Base-by-base conservation (phyloP, 2,888 invertebrate genomes). In the Stenichneumon culpator region DNA sequence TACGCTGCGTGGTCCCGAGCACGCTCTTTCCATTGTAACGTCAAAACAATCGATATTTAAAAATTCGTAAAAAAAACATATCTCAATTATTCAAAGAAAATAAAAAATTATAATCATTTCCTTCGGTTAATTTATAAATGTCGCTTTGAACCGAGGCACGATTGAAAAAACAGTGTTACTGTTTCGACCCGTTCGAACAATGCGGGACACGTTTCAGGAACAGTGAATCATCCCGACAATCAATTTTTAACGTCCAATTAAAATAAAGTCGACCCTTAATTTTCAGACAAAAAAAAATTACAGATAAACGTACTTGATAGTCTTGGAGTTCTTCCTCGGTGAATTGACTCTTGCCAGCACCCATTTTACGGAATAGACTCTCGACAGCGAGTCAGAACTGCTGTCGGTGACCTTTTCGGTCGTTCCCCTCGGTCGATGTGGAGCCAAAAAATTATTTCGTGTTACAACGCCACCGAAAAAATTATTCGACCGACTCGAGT, bases 241-340 rank as follows among this genome's bases (percentile, higher is more conserved):
- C 39, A 25, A 4, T 73, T 19, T 60, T 73, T 14, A 4, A 11
- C 0, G 25, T 6, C 19, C 57, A 57, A 60, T 60, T 19, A n/a
- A 50, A 28, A 60, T 6, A 32, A 6, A 32, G 0, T 7, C 1
- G 32, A 28, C 11, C 16, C 6, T 5, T 25, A 14, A 60, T 7
- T 60, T 25, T 6, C 16, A 32, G 14, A 25, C 0, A 28, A 14
- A 85, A 60, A n/a, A 52, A 70, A 72, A 32, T 2, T 50, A 0
- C 50, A 44, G 11, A 67, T 11, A 63, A 60, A 82, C 82, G 92
- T 95, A 97, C 98, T 96, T 98, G 97, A 94, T 98, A 98, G 94
- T 98, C 98, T 94, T 98, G 97, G 19, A 98, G 95, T 94, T 98
- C 98, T 93, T 98, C 97, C 90, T 97, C 97, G 1, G 97, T 96